A percentile compares a stretch with the other conserved stretches of the same genome.
Evolutionary conservation across 1,140 invertebrate species (phyloP).

Genomic region (Fopius arisanus): DNA sequence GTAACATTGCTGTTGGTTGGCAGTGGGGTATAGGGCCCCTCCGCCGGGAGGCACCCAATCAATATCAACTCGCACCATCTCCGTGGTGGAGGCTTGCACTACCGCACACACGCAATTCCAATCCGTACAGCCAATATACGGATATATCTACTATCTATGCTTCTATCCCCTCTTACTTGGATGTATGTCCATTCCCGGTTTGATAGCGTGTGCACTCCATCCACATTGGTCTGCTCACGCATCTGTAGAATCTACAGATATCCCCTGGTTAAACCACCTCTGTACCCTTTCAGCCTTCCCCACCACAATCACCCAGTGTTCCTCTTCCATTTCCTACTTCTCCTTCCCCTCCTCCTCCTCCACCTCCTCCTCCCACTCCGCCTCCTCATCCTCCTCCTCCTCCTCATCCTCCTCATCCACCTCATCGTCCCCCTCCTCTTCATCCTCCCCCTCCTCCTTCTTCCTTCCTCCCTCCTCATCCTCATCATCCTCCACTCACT

Average conservation of each 20-base stretch:
- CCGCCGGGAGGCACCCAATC: conserved; percentile 41
- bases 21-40: conserved; percentile 28
- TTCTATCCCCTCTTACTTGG: conserved; percentile 1
- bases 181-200: neutral
- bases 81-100: neutral
- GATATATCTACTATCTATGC: neutral
- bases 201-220: neutral
- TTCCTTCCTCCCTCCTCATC: neutral
- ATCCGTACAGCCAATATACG: neutral
- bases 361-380: neutral
- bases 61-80: conserved; percentile 37
- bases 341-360: neutral
- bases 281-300: neutral
- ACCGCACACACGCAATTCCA: conserved; percentile 2
- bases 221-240: conserved; percentile 23
- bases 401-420: too few relatives aligned
- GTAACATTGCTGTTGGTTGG: conserved; percentile 32
- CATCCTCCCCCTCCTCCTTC: neutral
- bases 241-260: conserved; percentile 41
- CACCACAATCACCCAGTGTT: neutral
- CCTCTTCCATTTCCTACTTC: neutral
- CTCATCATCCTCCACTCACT: too few relatives aligned
- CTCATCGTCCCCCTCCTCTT: too few relatives aligned
- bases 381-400: neutral
- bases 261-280: conserved; percentile 36